phyloP scores from a whole-genome alignment of 2,113 vertebrate species.

The Callionymus lyra region DNA sequence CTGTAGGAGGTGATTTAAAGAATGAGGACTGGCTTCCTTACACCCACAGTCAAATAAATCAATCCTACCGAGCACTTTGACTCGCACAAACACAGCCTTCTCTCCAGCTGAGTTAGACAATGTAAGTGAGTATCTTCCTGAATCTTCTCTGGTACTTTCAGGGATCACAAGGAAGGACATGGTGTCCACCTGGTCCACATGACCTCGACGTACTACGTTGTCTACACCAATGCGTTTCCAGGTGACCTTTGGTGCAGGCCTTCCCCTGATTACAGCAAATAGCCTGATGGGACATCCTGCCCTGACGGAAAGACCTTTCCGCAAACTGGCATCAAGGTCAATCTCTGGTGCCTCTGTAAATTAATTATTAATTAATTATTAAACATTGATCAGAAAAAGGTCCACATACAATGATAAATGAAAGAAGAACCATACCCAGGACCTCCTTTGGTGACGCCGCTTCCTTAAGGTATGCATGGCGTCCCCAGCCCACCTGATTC shows the following conservation, averaged over 20 bases:
- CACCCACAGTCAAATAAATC: neutral
- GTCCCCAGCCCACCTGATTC: constrained; percentile 93
- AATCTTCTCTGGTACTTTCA: constrained; percentile 92
- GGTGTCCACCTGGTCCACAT: constrained; percentile 91
- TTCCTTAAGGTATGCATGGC: constrained; percentile 89
- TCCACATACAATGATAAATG: neutral
- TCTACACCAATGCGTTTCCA: constrained; percentile 90
- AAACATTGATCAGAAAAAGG: neutral
- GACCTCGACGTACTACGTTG: constrained; percentile 88
- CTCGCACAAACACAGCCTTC: constrained; percentile 91
- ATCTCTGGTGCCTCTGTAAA: constrained; percentile 90
- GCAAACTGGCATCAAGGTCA: constrained; percentile 92
- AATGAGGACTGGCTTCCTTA: neutral
- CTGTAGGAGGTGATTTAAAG: constrained; percentile 46
- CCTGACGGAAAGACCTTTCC: constrained; percentile 86
- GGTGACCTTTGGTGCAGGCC: constrained; percentile 89
- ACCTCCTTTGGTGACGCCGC: constrained; percentile 90
- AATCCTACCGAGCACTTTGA: constrained; percentile 87
- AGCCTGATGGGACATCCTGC: constrained; percentile 95
- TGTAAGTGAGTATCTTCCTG: constrained; percentile 88
- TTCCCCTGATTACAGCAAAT: constrained; percentile 87
- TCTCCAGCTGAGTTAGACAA: constrained; percentile 90
- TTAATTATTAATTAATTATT: no score
- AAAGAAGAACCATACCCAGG: constrained; percentile 68
- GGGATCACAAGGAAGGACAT: constrained; percentile 98